Conservation (phyloP, 1,140 invertebrate species). For the Arion vulgaris region DNA sequence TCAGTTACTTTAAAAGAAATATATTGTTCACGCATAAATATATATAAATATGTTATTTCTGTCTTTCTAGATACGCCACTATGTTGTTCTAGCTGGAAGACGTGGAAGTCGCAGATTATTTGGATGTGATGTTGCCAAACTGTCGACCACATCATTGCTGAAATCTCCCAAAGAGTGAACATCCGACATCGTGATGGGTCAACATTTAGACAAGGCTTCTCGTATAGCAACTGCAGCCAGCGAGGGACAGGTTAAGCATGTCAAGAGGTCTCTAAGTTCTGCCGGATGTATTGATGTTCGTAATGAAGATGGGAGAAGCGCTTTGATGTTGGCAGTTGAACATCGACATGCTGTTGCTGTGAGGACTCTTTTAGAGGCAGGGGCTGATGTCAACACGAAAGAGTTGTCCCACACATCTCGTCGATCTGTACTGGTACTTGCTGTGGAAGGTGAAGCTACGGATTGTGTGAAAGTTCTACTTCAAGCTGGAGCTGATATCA, state of each 20-base stretch:
- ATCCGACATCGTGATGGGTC: neutral
- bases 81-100: too few species aligned
- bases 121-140: too few species aligned
- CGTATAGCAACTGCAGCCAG: neutral
- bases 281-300: conserved; percentile 3
- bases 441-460: neutral
- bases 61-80: too few species aligned
- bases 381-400: conserved; percentile 5
- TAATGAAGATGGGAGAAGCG: neutral
- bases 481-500: neutral
- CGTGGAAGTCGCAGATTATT: too few species aligned
- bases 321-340: conserved; percentile 1
- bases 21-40: too few species aligned
- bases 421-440: neutral
- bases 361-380: neutral
- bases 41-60: too few species aligned
- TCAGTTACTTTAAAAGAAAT: too few species aligned
- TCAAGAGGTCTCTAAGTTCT: conserved; percentile 4
- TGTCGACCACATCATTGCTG: too few species aligned
- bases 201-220: neutral
- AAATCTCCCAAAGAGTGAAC: neutral
- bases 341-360: neutral
- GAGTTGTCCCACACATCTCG: neutral
- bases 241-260: conserved; percentile 1
- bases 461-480: neutral